These are phyloP conservation scores for Pseudochirops corinnae DNA, from an alignment of 2,797 vertebrate genomes.

Conservation along the genomic window DNA sequence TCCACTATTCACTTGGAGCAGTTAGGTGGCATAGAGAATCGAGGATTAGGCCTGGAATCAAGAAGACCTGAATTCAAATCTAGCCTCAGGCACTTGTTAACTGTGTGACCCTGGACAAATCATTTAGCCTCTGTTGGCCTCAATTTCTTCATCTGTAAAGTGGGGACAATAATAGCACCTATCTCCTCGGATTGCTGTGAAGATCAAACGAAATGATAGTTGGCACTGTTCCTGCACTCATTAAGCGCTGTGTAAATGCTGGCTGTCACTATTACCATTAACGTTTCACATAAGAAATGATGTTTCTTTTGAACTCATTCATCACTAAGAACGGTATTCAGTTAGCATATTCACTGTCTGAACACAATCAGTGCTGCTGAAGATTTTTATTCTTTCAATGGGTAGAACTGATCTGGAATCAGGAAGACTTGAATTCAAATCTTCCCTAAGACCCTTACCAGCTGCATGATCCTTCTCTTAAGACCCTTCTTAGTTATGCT, in stretches of 20 bases:
- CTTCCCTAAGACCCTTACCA: background rate
- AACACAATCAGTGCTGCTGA: constrained; percentile 48
- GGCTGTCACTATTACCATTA: background rate
- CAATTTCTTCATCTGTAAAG: constrained; percentile 41
- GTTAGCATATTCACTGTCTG: constrained; percentile 51
- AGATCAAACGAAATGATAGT: background rate
- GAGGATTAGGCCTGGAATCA: background rate
- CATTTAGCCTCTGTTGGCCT: background rate
- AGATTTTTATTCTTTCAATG: constrained; percentile 25
- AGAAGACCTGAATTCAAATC: background rate
- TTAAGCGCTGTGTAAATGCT: background rate
- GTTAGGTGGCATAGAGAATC: background rate
- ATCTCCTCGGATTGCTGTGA: too few species aligned
- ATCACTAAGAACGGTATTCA: constrained; percentile 47
- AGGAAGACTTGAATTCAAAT: background rate
- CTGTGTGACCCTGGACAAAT: background rate
- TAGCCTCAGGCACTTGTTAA: background rate
- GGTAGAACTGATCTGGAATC: background rate
- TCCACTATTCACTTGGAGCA: background rate
- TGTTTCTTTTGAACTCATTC: constrained; percentile 53
- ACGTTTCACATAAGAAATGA: too few species aligned
- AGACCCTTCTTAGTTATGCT: background rate
- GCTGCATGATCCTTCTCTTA: background rate
- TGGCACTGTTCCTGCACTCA: background rate
- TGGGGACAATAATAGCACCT: background rate